Evolutionary conservation across 2,113 vertebrate species (phyloP).

Genomic region (Vulpes ferrilata): DNA sequence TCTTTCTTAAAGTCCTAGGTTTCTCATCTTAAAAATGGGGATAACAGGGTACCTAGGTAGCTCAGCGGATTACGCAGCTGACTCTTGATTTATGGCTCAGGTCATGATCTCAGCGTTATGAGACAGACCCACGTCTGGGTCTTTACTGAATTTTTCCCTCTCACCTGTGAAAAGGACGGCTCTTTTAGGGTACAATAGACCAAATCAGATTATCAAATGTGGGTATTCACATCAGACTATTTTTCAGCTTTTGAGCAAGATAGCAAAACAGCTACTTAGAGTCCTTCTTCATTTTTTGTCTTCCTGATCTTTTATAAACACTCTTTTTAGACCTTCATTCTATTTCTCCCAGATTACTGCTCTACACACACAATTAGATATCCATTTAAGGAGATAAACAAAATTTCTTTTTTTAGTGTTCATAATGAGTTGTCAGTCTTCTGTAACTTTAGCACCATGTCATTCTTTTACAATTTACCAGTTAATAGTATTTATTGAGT

Average conservation of each 20-base stretch:
- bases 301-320: neutral
- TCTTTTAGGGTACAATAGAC: neutral
- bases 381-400: constrained; percentile 9
- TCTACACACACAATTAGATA: neutral
- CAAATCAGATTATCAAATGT: neutral
- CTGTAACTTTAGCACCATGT: neutral
- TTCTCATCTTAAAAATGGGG: neutral
- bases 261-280: neutral
- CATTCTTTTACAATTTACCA: constrained; percentile 19
- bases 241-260: constrained; percentile 42
- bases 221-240: neutral
- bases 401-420: neutral
- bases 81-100: neutral
- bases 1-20: neutral
- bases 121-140: neutral
- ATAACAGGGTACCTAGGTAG: neutral
- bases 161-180: neutral
- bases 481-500: neutral
- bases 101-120: neutral
- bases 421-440: neutral
- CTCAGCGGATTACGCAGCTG: neutral
- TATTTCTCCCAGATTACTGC: neutral
- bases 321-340: neutral
- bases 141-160: neutral
- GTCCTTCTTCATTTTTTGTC: neutral